Base-by-base conservation (phyloP, 2,888 invertebrate genomes). In the Cephalotes varians region DNA sequence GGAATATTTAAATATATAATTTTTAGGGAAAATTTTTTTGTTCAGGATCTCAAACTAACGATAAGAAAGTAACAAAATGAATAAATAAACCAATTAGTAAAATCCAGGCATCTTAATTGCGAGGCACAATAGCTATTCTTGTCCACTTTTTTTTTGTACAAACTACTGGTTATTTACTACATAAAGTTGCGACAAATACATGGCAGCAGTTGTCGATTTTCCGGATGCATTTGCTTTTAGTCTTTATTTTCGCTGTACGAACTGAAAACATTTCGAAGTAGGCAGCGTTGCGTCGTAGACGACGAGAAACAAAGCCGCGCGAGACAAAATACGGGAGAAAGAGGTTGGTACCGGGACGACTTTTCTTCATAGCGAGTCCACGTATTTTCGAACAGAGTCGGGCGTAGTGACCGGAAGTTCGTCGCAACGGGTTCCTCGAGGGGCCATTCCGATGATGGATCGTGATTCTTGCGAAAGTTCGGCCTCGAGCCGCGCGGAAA, bases 371-470 rank as follows among this genome's bases (percentile, higher is more conserved):
- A 37, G 71, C 67, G 60, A 83, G 86, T 87, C 83, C 84, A 51
- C 64, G 62, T 72, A 65, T 65, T 58, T 71, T 80, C 76, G 67
- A 83, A 72, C 49, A 71, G 54, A 69, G 77, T 73, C 80, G 72
- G 67, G 72, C 69, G 80, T 86, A 86, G 83, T 86, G 84, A 84
- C 84, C 84, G 76, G 84, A 87, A 87, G 87, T 87, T 86, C 73
- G 72, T 73, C 77, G 80, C 71, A 84, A 88, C 85, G 84, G 81
- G 88, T 84, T 83, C 83, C 88, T 88, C 85, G 84, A 85, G 87
- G 87, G 88, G 82, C 87, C 83, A 87, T 86, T 87, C 74, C 86
- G 85, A 87, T 83, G 87, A 87, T 85, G 82, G 87, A 85, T 85
- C 76, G 80, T 62, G 76, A 44, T 77, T 80, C 77, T 74, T 58